Evolutionary conservation across 2,888 invertebrate species (phyloP), one percentile per base, ranked within the genome.

Genomic region (Tetanocera ferruginea): DNA sequence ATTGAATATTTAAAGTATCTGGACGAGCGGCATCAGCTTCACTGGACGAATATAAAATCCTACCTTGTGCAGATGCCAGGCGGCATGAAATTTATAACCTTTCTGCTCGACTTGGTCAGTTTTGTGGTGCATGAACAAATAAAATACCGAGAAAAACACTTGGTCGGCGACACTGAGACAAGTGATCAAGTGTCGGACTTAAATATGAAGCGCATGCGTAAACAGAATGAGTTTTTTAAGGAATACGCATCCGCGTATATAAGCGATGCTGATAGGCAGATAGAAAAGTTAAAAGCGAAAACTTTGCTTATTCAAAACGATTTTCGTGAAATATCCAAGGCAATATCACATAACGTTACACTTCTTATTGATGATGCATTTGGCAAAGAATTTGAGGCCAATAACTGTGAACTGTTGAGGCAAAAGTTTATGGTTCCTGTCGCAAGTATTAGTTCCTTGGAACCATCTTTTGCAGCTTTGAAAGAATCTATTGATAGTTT

Each of bases 51-150:
- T 66, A 85, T 90, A 0, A 89, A 88, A 78, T 88, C 86, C 0
- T 89, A 88, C 77, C 79, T 89, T 60, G 89, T 90, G 19, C 88
- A 89, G 0, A 89, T 89, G 88, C 90, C 90, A 0, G 88, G 89
- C 0, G 90, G 90, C 0, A 87, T 87, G 83, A 88, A 88, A 77
- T 90, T 90, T 64, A 89, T 90, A 4, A 84, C 81, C 28, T 88
- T 90, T 23, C 80, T 90, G 9, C 72, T 87, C 2, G 88, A 89
- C 23, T 82, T 90, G 17, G 84, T 87, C 0, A 81, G 85, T 5
- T 87, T 90, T 52, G 85, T 90, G 0, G 83, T 87, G 5, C 84
- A 84, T 23, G 89, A 90, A 52, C 79, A 85, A 49, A 86, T 84
- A 17, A 88, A 84, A 34, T 87, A 87, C 69, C 83, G 85, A 0